These are phyloP conservation scores for Callosobruchus maculatus DNA, from an alignment of 2,888 invertebrate genomes.

Conservation along the genomic window DNA sequence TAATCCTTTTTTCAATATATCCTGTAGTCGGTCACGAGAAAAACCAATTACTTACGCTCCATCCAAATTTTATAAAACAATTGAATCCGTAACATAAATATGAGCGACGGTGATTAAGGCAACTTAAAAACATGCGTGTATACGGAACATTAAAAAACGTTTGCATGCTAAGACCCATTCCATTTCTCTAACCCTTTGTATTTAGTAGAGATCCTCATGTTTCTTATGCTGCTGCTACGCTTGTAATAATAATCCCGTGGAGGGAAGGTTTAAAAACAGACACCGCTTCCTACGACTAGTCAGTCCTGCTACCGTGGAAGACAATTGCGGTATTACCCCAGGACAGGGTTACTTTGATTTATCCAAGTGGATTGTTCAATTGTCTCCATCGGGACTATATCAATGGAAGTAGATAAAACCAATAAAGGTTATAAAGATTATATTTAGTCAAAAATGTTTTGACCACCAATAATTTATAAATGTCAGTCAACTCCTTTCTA, in stretches of 20 bases:
- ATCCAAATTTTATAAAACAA: slow-evolving; percentile 36
- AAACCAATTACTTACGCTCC: slow-evolving; percentile 32
- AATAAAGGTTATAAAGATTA: too few species aligned
- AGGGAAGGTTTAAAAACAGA: slow-evolving; percentile 15
- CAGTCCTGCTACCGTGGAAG: background rate
- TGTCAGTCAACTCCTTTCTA: too few species aligned
- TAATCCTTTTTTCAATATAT: background rate
- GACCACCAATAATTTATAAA: too few species aligned
- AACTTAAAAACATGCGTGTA: slow-evolving; percentile 48
- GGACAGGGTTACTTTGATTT: background rate
- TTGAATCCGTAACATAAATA: slow-evolving; percentile 35
- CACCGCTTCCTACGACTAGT: slow-evolving; percentile 6
- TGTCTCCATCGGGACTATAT: too few species aligned
- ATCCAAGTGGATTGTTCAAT: slow-evolving; percentile 2
- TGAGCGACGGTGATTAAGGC: slow-evolving; percentile 34
- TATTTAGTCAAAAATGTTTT: too few species aligned
- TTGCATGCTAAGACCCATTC: slow-evolving; percentile 30
- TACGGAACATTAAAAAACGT: slow-evolving; percentile 45
- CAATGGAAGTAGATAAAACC: too few species aligned
- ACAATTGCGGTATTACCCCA: background rate
- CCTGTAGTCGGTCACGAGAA: slow-evolving; percentile 24
- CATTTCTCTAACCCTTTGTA: slow-evolving; percentile 31
- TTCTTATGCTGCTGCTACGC: slow-evolving; percentile 14
- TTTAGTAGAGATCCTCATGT: slow-evolving; percentile 24
- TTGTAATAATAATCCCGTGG: slow-evolving; percentile 24